Base-by-base conservation (phyloP, 2,113 vertebrate species). In the Colinus virginianus region DNA sequence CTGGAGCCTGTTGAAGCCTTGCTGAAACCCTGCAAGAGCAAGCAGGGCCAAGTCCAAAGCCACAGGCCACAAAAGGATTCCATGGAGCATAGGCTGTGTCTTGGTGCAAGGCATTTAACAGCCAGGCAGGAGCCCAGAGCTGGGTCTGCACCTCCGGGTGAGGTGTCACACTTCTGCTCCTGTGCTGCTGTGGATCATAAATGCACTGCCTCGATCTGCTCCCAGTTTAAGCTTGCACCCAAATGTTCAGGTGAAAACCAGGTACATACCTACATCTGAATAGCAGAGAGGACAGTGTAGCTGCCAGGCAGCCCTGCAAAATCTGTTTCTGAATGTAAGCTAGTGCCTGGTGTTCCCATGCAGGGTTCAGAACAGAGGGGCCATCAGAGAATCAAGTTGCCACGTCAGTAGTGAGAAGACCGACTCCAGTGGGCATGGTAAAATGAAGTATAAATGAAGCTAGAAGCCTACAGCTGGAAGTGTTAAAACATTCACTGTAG, bases 31-130 rank as follows among this genome's bases (percentile, higher is more conserved):
- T 53, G 38, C 30, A 20, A 9, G 42, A 85, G 64, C 14, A 74
- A 85, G 16, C 23, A 77, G 20, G 26, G 36, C 6, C 28, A 64
- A 79, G 14, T 30, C 59, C 55, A 67, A 70, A 85, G 48, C 34
- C 63, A 36, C 26, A 42, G 67, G 48, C 30, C 63, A 32, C 26
- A 42, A 63, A 45, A 64, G 68, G 55, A 49, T 22, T 40, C 49
- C 0, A 0, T 2, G 59, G 45, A 66, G 15, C 0, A 1, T 42
- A 77, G 42, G n/a, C 30, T 80, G 1, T 48, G 63, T 53, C 53
- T 72, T 79, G 38, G 58, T 58, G 8, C 59, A 66, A 66, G 59
- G 13, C 23, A 32, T 45, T 23, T 66, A 63, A 49, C 30, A 59
- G 46, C 53, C 0, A 3, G 7, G 20, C 55, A 56, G 49, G 51